Evolutionary conservation across 2,113 vertebrate species (phyloP).

Genomic region (Pseudopipra pipra): DNA sequence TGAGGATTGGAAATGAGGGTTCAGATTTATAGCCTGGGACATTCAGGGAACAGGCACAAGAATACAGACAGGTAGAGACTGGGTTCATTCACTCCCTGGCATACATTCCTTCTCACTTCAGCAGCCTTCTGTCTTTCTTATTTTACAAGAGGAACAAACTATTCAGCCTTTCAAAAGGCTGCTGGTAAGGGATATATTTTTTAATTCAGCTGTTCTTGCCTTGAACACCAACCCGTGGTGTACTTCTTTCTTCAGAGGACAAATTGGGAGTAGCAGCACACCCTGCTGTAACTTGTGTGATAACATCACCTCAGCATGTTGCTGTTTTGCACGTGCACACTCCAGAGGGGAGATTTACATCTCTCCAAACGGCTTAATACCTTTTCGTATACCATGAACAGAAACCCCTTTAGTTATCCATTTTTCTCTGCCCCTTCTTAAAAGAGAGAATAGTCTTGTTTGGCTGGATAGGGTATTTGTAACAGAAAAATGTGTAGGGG

Average conservation of each 20-base stretch:
- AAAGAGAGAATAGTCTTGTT: not conserved
- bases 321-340: not conserved
- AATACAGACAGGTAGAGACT: not conserved
- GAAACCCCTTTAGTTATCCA: not conserved
- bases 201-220: not conserved
- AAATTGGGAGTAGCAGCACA: not conserved
- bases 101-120: not conserved
- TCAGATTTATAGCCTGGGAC: not conserved
- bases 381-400: not conserved
- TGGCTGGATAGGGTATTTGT: not conserved
- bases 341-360: not conserved
- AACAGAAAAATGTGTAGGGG: constrained; percentile 24
- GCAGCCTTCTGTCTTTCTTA: not conserved
- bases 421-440: constrained; percentile 6
- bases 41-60: not conserved
- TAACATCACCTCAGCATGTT: not conserved
- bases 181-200: not conserved
- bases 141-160: not conserved
- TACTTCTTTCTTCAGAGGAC: not conserved
- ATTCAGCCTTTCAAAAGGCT: not conserved
- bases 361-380: not conserved
- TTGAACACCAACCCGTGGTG: not conserved
- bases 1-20: not conserved
- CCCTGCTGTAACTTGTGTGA: not conserved
- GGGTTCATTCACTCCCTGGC: not conserved